These are phyloP conservation scores for Acrossocheilus wenchowensis DNA, from an alignment of 2,797 vertebrate species.

Conservation along the genomic window DNA sequence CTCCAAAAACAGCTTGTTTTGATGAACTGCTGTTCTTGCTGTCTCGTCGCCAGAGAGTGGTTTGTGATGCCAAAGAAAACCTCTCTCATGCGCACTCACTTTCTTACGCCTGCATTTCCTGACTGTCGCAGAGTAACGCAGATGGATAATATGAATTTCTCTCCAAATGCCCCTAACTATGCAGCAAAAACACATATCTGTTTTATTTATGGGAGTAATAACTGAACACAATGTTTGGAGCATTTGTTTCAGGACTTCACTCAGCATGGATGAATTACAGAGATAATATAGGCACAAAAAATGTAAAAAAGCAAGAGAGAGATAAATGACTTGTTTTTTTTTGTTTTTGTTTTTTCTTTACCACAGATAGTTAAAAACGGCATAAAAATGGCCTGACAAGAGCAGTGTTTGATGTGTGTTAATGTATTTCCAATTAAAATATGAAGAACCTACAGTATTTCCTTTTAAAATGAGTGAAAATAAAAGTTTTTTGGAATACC, in stretches of 20 bases:
- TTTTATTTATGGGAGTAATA: conserved; percentile 46
- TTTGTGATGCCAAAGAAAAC: conserved; percentile 17
- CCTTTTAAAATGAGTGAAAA: not conserved
- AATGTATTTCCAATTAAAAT: conserved; percentile 3
- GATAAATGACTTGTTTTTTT: not conserved
- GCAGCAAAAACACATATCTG: conserved; percentile 18
- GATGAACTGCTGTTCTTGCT: not conserved
- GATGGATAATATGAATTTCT: conserved; percentile 27
- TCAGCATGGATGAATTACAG: conserved; percentile 34
- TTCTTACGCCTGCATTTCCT: not conserved
- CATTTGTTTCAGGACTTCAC: conserved; percentile 26
- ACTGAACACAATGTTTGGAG: conserved; percentile 26
- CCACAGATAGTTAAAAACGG: not conserved
- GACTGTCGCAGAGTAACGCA: conserved; percentile 2
- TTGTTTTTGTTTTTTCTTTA: not conserved
- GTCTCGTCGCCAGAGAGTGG: not conserved
- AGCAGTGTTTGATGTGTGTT: too few species aligned
- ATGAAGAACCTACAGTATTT: not conserved
- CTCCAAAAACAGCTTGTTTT: conserved; percentile 21
- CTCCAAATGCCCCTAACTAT: conserved; percentile 8
- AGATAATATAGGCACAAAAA: conserved; percentile 10
- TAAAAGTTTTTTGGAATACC: not conserved
- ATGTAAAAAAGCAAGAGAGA: not conserved
- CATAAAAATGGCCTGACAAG: not conserved
- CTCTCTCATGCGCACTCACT: not conserved